These are phyloP conservation scores for Anoplolepis gracilipes DNA, from an alignment of 1,140 invertebrate species.

Conservation along the genomic window DNA sequence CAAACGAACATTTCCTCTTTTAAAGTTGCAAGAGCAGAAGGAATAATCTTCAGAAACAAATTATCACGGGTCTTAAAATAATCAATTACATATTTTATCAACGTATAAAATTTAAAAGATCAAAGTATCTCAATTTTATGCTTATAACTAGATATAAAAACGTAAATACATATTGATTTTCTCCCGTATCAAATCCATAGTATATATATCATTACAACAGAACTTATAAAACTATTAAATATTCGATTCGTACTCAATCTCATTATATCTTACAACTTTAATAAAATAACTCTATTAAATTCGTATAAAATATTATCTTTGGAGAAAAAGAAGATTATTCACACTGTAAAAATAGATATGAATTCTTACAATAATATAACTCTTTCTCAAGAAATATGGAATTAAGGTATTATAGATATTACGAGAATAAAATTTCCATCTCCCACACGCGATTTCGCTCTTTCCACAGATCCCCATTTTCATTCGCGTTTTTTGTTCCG, in stretches of 20 bases:
- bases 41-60: neutral
- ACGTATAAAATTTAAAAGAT: neutral
- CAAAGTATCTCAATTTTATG: neutral
- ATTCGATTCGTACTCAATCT: neutral
- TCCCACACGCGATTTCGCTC: constrained; percentile 13
- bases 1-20: neutral
- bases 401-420: constrained; percentile 5
- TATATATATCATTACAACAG: neutral
- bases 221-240: neutral
- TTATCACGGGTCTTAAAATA: neutral
- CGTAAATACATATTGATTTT: neutral
- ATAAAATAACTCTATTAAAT: constrained; percentile 12
- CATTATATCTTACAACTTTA: neutral
- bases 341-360: constrained; percentile 10
- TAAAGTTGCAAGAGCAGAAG: neutral
- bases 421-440: constrained; percentile 23
- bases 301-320: neutral
- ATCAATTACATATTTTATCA: neutral
- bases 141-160: neutral
- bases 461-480: constrained; percentile 8
- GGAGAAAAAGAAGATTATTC: neutral
- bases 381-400: neutral
- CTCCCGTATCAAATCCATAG: too few relatives aligned
- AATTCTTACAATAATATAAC: neutral
- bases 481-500: constrained; percentile 20